Evolutionary conservation across 2,113 vertebrate species (phyloP), one percentile per base, ranked within the genome.

Genomic region (human (Homo sapiens)): DNA sequence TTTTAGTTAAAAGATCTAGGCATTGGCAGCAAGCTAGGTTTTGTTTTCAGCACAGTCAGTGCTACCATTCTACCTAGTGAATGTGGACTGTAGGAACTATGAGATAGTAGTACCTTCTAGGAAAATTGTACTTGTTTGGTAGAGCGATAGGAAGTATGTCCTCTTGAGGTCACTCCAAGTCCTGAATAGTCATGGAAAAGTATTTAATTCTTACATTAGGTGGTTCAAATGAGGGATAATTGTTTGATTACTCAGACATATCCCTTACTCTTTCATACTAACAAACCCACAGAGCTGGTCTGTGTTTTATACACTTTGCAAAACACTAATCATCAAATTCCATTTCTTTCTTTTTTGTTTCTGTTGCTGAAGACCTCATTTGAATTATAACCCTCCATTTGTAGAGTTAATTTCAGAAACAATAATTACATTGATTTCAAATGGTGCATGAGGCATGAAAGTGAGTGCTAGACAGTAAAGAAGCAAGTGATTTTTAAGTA

Each of bases 341-440:
- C 5, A n/a, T 35, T 87, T 43, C 10, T 59, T 48, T 70, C 57
- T 90, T 82, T n/a, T 48, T 83, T 93, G 16, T 80, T 97, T 50
- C 85, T 98, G 52, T 81, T 81, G 43, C 40, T 89, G 5, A 5
- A 76, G 75, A 40, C 76, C 68, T 98, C 57, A 0, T 84, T 96
- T 97, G 80, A 97, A 94, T 92, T 95, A 55, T 95, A 94, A 97
- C 91, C 84, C 0, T 0, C 68, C 57, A 57, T 76, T 94, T 93
- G 83, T 86, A 68, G 82, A 78, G 0, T 12, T 96, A 88, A 81
- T 98, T 98, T 96, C 96, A 97, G 96, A 98, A 93, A 97, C 82
- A 95, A 97, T 97, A 78, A 80, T 94, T 73, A 84, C 87, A 35
- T n/a, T 59, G 30, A 6, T 66, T 90, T 75, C 64, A 92, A 75